A percentile compares a stretch with the other conserved stretches of the same genome.
Evolutionary conservation across 2,888 invertebrate genomes (phyloP).

Genomic region (Orchesella flavescens): DNA sequence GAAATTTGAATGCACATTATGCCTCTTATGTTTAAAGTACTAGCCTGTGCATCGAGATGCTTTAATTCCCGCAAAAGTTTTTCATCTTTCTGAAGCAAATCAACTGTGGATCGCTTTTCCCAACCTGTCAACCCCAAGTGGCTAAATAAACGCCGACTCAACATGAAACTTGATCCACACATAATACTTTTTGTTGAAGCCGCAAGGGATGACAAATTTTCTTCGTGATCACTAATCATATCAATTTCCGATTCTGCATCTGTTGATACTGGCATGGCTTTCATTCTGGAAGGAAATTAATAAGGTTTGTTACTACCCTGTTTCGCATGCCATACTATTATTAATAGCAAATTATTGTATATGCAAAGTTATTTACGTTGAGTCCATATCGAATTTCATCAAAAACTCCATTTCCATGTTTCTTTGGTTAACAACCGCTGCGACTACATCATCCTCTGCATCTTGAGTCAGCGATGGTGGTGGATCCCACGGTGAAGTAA

Average conservation of each 20-base stretch:
- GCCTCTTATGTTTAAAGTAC: background rate
- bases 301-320: no score
- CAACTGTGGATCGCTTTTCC: conserved; percentile 88
- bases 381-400: conserved; percentile 73
- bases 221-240: conserved; percentile 62
- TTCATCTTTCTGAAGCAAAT: conserved; percentile 90
- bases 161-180: conserved; percentile 79
- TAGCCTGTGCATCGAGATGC: conserved; percentile 91
- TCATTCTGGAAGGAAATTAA: conserved; percentile 66
- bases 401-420: conserved; percentile 87
- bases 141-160: conserved; percentile 90
- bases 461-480: conserved; percentile 83
- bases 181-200: conserved; percentile 64
- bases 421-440: conserved; percentile 87
- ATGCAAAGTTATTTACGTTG: conserved; percentile 49
- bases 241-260: conserved; percentile 55
- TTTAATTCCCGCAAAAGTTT: conserved; percentile 90
- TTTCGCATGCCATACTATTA: no score
- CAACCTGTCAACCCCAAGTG: conserved; percentile 93
- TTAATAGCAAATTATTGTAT: background rate
- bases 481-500: conserved; percentile 84
- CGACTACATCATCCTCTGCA: conserved; percentile 89
- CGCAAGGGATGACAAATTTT: conserved; percentile 64
- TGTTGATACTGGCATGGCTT: conserved; percentile 63
- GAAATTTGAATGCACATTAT: background rate